Evolutionary conservation across 2,888 invertebrate genomes (phyloP), one percentile per base, ranked within the genome.

Genomic region (Ennomos quercinarius): DNA sequence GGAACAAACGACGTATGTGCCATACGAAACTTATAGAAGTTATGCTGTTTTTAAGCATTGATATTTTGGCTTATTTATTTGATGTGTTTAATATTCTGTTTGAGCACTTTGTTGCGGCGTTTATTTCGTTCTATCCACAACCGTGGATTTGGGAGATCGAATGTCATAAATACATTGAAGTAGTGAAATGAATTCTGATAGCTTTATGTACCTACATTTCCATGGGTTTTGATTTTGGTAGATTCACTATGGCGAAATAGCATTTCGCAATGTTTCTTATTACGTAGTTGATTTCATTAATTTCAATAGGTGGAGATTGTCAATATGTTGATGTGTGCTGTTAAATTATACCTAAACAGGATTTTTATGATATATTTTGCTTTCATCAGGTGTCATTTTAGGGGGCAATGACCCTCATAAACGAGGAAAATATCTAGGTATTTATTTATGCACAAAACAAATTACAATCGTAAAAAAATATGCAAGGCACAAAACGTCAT

Each of bases 101-200:
- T 61, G 55, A 40, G 38, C 47, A 46, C 57, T 57, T 53, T 61
- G 53, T 57, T 52, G 56, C 39, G 51, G 55, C 47, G 55, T 56
- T 61, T 54, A 46, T 54, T 40, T 44, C 49, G 54, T 59, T 59
- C 45, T 37, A 44, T 52, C 36, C 51, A 47, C 46, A 60, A 60
- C 59, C 54, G 37, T 50, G 60, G 50, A 61, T 66, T 66, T 61
- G 52, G 48, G 47, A 50, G 60, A 61, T 56, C 62, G 36, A 57
- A 61, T 55, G 60, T 43, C 55, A 60, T 59, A 36, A 44, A 42
- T 49, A 42, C 49, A 40, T 49, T 38, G n/a, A n/a, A n/a, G 54
- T 54, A 45, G 53, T 54, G 45, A 35, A 49, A 57, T 47, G 34
- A 37, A 52, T 47, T 47, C 38, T 13, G 36, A 45, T 17, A 41